Conservation (phyloP, 2,797 vertebrate genomes). For the Diceros bicornis region DNA sequence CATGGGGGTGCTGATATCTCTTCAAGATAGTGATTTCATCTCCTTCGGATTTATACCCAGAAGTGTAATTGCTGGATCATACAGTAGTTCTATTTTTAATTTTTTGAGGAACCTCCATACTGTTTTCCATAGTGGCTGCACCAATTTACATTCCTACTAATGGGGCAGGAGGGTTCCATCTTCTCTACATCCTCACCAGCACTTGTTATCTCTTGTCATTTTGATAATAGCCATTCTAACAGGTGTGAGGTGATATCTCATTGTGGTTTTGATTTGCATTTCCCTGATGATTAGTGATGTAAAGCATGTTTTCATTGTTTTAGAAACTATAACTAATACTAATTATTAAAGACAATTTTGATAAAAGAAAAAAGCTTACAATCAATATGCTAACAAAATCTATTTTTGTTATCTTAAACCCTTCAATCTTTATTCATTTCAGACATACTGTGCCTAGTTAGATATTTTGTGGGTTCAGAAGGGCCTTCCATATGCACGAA, state of each 20-base stretch:
- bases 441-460: fast-evolving
- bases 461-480: not conserved
- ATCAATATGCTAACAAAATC: not conserved
- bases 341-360: not conserved
- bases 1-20: not conserved
- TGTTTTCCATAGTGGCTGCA: not conserved
- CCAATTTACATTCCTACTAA: not conserved
- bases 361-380: not conserved
- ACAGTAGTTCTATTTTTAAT: not conserved
- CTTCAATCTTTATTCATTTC: not conserved
- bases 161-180: not conserved
- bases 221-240: not conserved
- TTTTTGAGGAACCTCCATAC: not conserved
- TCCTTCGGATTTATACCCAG: not conserved
- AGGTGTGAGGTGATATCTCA: not conserved
- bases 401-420: not conserved
- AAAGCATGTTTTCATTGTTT: not conserved
- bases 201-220: not conserved
- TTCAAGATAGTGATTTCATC: not conserved
- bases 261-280: not conserved
- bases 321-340: not conserved
- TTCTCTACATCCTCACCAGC: fast-evolving
- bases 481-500: fast-evolving
- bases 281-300: not conserved
- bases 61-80: not conserved